These are phyloP conservation scores for Synergus itoensis DNA, from an alignment of 2,888 invertebrate species.

Conservation along the genomic window DNA sequence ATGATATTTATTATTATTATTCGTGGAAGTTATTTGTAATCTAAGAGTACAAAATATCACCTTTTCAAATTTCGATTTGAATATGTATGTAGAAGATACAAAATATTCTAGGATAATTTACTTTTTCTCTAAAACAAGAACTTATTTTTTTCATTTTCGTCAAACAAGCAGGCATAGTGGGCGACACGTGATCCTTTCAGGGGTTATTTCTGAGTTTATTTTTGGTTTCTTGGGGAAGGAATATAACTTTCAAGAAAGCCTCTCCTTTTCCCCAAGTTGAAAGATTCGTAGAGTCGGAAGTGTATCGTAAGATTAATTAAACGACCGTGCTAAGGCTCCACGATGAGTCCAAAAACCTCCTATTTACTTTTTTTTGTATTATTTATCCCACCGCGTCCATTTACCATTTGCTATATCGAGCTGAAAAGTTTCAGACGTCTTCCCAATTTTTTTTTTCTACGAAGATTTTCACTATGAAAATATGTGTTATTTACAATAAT, in stretches of 20 bases:
- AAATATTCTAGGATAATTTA: background rate
- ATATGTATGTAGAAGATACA: background rate
- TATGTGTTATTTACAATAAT: too few relatives aligned
- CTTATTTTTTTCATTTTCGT: background rate
- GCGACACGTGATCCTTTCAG: constrained; percentile 19
- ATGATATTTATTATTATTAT: too few relatives aligned
- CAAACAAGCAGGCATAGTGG: background rate
- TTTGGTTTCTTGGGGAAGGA: constrained; percentile 6
- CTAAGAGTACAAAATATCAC: too few relatives aligned
- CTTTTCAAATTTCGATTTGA: too few relatives aligned
- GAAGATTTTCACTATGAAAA: too few relatives aligned
- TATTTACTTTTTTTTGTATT: constrained; percentile 47
- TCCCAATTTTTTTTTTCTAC: too few relatives aligned
- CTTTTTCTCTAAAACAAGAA: background rate
- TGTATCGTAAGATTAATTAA: constrained; percentile 48
- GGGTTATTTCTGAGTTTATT: constrained; percentile 12
- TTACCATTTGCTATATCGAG: background rate
- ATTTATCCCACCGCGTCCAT: background rate
- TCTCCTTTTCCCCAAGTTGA: constrained; percentile 44
- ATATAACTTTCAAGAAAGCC: background rate
- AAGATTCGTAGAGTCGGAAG: constrained; percentile 48
- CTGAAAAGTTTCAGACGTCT: too few relatives aligned
- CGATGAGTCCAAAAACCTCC: constrained; percentile 42
- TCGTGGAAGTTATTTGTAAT: too few relatives aligned
- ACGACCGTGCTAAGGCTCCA: constrained; percentile 48